Conservation (phyloP, 2,797 vertebrate genomes). For the Eospalax fontanierii region DNA sequence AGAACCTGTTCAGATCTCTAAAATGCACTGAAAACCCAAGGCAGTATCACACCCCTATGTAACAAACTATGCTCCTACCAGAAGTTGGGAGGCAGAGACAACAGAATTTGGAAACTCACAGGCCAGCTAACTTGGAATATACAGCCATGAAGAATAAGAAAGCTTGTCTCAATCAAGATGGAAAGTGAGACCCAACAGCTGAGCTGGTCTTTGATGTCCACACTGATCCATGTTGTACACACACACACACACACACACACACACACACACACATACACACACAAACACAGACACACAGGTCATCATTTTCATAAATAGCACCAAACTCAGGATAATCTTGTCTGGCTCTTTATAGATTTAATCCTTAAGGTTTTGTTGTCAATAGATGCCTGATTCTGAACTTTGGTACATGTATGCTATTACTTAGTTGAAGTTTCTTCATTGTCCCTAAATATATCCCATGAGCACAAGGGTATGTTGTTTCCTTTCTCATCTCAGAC, state of each 20-base stretch:
- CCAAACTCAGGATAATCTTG: background rate
- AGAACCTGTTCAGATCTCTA: background rate
- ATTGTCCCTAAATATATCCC: background rate
- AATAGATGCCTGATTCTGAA: background rate
- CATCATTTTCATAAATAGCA: background rate
- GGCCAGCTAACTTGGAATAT: background rate
- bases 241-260: background rate
- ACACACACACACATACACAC: background rate
- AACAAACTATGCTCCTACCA: background rate
- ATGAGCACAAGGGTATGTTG: background rate
- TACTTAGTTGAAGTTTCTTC: background rate
- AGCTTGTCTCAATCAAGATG: background rate
- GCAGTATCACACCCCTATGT: background rate
- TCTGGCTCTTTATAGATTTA: background rate
- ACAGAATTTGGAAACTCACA: background rate
- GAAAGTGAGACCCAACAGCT: background rate
- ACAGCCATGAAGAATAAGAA: background rate
- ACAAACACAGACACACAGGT: background rate
- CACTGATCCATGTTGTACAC: background rate
- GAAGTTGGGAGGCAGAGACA: background rate
- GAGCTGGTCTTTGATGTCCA: background rate
- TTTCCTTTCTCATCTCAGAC: background rate
- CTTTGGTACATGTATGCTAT: background rate
- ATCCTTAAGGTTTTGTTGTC: background rate
- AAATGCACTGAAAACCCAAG: background rate